Evolutionary conservation across 2,888 invertebrate species (phyloP).

Genomic region (Brachyopa scutellaris): DNA sequence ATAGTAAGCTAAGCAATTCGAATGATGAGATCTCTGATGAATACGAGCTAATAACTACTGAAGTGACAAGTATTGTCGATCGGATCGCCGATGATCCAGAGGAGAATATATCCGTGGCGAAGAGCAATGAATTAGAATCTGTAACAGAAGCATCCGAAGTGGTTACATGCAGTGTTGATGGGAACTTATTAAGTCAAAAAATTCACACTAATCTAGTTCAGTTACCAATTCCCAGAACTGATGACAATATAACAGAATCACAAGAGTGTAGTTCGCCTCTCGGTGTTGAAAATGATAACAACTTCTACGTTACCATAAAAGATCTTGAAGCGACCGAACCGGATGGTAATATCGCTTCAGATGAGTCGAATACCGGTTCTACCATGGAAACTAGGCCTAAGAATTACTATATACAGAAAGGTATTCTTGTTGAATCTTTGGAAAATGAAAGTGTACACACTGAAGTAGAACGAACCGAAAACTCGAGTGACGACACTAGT

Average conservation of each 20-base stretch:
- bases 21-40: slow-evolving; percentile 30
- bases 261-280: not conserved
- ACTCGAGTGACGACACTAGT: slow-evolving; percentile 75
- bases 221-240: not conserved
- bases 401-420: not conserved
- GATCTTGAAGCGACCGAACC: not conserved
- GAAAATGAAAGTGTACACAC: slow-evolving; percentile 16
- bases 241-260: not conserved
- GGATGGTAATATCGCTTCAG: not conserved
- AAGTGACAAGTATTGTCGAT: slow-evolving; percentile 38
- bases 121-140: not conserved
- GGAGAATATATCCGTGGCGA: not conserved
- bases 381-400: not conserved
- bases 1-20: not conserved
- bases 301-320: not conserved
- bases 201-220: not conserved
- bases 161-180: slow-evolving; percentile 13
- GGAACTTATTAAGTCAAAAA: slow-evolving; percentile 27
- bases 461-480: slow-evolving; percentile 16
- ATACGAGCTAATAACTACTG: slow-evolving; percentile 48
- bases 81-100: slow-evolving; percentile 26
- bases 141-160: slow-evolving; percentile 19
- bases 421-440: not conserved
- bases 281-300: not conserved
- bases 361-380: slow-evolving; percentile 30